Evolutionary conservation across 2,113 vertebrate genomes (phyloP).

Genomic region (Dromas ardeola): DNA sequence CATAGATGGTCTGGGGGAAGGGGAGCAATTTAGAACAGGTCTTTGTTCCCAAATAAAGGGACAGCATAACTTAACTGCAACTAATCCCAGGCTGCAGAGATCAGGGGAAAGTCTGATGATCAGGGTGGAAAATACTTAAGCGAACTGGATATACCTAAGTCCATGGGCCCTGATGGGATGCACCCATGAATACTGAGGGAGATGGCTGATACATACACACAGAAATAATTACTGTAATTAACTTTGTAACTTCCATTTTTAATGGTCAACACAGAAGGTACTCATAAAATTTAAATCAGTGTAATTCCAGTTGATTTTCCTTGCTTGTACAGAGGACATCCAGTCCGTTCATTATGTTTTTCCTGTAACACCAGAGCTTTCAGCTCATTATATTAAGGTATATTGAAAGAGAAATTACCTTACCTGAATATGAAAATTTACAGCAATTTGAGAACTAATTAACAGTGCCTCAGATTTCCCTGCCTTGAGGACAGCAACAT

Average conservation of each 20-base stretch:
- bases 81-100: neutral
- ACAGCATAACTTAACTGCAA: neutral
- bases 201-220: neutral
- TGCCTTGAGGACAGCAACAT: neutral
- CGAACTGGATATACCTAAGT: neutral
- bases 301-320: neutral
- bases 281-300: neutral
- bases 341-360: neutral
- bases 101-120: neutral
- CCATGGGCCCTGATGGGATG: neutral
- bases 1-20: fast-evolving
- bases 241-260: neutral
- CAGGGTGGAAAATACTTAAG: neutral
- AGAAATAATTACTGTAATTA: neutral
- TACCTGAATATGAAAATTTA: neutral
- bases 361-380: neutral
- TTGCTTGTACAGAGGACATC: neutral
- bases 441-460: neutral
- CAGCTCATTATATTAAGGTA: neutral
- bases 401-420: neutral
- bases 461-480: neutral
- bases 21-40: neutral
- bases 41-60: neutral
- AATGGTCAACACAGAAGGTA: neutral
- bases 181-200: neutral